Conservation (phyloP, 2,888 invertebrate species). For the Willowsia nigromaculata region DNA sequence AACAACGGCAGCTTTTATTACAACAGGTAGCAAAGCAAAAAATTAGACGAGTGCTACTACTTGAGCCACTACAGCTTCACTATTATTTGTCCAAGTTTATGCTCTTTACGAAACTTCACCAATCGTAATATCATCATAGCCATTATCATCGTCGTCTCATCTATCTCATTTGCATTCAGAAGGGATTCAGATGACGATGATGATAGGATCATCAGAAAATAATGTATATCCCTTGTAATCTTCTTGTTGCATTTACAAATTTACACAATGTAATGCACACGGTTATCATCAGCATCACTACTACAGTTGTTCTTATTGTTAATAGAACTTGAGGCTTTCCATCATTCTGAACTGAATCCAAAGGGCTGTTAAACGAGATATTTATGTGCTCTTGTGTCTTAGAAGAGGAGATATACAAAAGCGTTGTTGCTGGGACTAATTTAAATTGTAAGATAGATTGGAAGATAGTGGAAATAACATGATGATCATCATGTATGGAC, state of each 20-base stretch:
- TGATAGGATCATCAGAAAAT: slow-evolving; percentile 35
- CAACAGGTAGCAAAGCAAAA: slow-evolving; percentile 28
- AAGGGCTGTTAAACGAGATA: not conserved
- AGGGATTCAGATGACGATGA: slow-evolving; percentile 39
- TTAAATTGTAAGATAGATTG: slow-evolving; percentile 63
- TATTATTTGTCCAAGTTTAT: not conserved
- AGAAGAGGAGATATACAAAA: not conserved
- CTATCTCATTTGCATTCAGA: slow-evolving; percentile 53
- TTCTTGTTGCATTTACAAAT: slow-evolving; percentile 36
- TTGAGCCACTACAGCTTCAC: not conserved
- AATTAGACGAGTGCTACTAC: slow-evolving; percentile 10
- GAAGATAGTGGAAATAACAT: slow-evolving; percentile 24
- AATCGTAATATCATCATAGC: not conserved
- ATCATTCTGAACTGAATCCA: not conserved
- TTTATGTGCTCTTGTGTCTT: not conserved
- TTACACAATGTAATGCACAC: slow-evolving; percentile 36
- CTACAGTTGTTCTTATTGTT: slow-evolving; percentile 16
- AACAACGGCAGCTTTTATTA: slow-evolving; percentile 3
- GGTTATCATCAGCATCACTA: slow-evolving; percentile 35
- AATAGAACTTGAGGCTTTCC: not conserved
- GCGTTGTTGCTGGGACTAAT: slow-evolving; percentile 52
- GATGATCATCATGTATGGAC: not conserved
- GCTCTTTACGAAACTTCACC: slow-evolving; percentile 11
- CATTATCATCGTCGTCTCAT: slow-evolving; percentile 1
- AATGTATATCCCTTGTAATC: slow-evolving; percentile 50